These are phyloP conservation scores for Macrosiphum euphorbiae DNA, from an alignment of 2,888 invertebrate genomes.

Conservation along the genomic window DNA sequence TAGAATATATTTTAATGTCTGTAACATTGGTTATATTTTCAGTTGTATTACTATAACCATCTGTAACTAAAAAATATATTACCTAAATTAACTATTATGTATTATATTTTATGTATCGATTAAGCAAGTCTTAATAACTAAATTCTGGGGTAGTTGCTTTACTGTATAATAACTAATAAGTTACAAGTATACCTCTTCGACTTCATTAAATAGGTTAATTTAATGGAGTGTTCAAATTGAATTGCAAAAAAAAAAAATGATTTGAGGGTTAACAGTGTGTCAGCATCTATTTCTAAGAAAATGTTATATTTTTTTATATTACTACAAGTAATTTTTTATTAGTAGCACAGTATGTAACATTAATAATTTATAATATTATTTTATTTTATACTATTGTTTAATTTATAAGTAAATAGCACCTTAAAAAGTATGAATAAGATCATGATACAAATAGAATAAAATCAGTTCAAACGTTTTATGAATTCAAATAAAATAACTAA, in stretches of 20 bases:
- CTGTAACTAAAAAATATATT: slow-evolving; percentile 34
- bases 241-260: neutral
- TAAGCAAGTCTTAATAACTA: neutral
- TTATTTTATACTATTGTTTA: neutral
- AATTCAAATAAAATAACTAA: no score
- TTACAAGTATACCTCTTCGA: neutral
- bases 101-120: neutral
- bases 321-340: neutral
- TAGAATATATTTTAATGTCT: neutral
- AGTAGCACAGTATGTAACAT: neutral
- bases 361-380: neutral
- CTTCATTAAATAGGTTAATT: neutral
- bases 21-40: neutral
- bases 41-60: neutral
- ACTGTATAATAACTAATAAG: neutral
- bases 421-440: neutral
- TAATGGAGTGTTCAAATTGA: neutral
- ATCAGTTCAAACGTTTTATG: no score
- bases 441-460: neutral
- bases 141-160: neutral
- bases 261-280: neutral
- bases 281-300: neutral
- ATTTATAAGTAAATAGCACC: neutral
- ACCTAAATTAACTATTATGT: neutral
- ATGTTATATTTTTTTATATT: neutral